Conservation (phyloP, 2,797 vertebrate species). For the Cichlasoma orientale region DNA sequence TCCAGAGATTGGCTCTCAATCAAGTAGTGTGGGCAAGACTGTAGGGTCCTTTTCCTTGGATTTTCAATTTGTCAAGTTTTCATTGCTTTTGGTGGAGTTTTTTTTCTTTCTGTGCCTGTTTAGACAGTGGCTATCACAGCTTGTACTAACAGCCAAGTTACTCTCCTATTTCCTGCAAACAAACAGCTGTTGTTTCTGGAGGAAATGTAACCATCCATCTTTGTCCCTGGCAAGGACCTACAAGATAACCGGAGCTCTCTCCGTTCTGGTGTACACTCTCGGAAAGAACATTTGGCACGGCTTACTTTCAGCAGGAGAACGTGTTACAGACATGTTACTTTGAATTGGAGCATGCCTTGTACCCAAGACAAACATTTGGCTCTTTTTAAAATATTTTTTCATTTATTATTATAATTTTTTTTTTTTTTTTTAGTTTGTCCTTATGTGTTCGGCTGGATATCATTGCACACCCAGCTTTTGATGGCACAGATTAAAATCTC, state of each 20-base stretch:
- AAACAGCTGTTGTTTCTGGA: constrained; percentile 57
- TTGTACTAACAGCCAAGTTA: constrained; percentile 49
- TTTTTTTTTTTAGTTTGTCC: background rate
- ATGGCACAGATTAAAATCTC: constrained; percentile 38
- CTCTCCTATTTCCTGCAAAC: constrained; percentile 53
- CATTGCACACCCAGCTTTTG: background rate
- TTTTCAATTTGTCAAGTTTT: constrained; percentile 65
- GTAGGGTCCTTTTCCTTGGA: constrained; percentile 9
- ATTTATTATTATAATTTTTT: too few species aligned
- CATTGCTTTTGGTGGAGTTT: constrained; percentile 30
- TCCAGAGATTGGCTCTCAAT: constrained; percentile 48
- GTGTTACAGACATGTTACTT: constrained; percentile 1
- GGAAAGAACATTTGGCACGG: background rate
- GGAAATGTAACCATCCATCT: constrained; percentile 72
- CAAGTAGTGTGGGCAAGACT: constrained; percentile 30
- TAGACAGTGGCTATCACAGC: constrained; percentile 44
- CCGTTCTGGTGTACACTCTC: constrained; percentile 12
- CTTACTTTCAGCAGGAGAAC: constrained; percentile 12
- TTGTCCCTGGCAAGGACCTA: constrained; percentile 57
- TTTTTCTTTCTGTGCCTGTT: constrained; percentile 49
- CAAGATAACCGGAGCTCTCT: constrained; percentile 21
- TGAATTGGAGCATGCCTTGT: background rate
- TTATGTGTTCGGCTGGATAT: constrained; percentile 6
- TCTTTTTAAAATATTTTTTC: background rate
- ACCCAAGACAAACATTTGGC: background rate